phyloP scores from a whole-genome alignment of 2,113 vertebrate species.

The Chlorocebus sabaeus region DNA sequence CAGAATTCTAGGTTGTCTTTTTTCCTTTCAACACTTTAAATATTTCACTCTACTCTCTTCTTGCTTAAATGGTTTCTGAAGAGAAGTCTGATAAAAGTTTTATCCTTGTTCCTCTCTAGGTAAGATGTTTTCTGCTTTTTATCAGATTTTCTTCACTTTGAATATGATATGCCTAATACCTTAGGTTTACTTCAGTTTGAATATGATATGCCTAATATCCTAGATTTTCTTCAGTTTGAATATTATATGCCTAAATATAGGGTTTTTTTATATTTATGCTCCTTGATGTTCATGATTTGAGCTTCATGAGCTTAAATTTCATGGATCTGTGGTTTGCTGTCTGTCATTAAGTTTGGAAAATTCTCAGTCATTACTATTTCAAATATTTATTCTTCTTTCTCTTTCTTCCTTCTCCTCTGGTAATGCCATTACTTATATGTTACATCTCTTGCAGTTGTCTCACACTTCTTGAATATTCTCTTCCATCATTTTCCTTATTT shows the following conservation, averaged over 20 bases:
- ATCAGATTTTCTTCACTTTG: background rate
- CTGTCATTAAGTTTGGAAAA: background rate
- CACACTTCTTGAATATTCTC: background rate
- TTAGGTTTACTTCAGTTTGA: background rate
- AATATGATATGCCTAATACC: no score
- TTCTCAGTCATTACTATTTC: background rate
- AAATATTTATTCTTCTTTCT: background rate
- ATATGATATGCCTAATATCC: background rate
- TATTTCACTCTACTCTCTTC: background rate
- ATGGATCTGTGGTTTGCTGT: background rate
- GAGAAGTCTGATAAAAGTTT: background rate
- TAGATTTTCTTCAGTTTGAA: background rate
- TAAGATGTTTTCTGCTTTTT: background rate
- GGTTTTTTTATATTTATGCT: background rate
- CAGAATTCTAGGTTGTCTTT: background rate
- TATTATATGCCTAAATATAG: background rate
- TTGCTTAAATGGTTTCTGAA: background rate
- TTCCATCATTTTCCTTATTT: background rate
- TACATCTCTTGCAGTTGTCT: background rate
- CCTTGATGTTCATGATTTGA: background rate
- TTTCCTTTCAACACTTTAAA: background rate
- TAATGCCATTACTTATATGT: background rate
- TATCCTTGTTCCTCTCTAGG: background rate
- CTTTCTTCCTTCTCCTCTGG: background rate
- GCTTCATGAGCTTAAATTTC: background rate